phyloP scores from a whole-genome alignment of 2,888 invertebrate genomes.

The Noctua janthina region DNA sequence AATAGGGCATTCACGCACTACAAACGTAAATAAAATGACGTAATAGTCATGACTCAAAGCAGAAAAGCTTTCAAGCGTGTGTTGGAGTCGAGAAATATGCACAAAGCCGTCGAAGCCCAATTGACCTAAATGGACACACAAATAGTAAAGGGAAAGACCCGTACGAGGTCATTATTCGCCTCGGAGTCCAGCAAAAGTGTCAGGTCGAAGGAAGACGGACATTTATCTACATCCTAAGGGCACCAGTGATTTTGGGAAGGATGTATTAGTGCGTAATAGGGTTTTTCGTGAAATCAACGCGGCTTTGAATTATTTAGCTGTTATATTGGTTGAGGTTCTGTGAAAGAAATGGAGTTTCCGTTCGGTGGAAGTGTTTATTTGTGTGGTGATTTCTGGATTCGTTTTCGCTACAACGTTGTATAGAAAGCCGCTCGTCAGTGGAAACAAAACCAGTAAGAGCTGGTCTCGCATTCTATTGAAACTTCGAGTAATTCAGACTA shows the following conservation, averaged over 20 bases:
- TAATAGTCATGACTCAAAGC: slow-evolving; percentile 71
- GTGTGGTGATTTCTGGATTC: not conserved
- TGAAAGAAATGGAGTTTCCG: slow-evolving; percentile 64
- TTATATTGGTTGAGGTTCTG: slow-evolving; percentile 73
- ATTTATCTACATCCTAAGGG: slow-evolving; percentile 89
- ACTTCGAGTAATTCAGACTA: not conserved
- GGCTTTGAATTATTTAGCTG: slow-evolving; percentile 82
- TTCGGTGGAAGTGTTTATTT: slow-evolving; percentile 55
- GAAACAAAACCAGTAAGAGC: not conserved
- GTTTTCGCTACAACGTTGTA: not conserved
- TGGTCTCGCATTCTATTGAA: too few relatives aligned
- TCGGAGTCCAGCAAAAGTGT: slow-evolving; percentile 86
- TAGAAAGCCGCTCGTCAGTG: not conserved
- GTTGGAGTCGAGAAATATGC: slow-evolving; percentile 81
- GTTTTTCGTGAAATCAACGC: slow-evolving; percentile 83
- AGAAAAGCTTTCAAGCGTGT: slow-evolving; percentile 86
- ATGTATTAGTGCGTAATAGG: slow-evolving; percentile 82
- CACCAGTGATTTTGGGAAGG: slow-evolving; percentile 86
- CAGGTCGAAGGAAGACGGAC: slow-evolving; percentile 83
- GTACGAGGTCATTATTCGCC: slow-evolving; percentile 86
- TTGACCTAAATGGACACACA: slow-evolving; percentile 89
- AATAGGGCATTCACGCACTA: slow-evolving; percentile 49
- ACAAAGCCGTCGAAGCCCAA: slow-evolving; percentile 86
- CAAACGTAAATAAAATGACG: slow-evolving; percentile 69
- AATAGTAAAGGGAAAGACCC: slow-evolving; percentile 85